phyloP scores from a whole-genome alignment of 2,113 vertebrate species.

The Pelmatolapia mariae region DNA sequence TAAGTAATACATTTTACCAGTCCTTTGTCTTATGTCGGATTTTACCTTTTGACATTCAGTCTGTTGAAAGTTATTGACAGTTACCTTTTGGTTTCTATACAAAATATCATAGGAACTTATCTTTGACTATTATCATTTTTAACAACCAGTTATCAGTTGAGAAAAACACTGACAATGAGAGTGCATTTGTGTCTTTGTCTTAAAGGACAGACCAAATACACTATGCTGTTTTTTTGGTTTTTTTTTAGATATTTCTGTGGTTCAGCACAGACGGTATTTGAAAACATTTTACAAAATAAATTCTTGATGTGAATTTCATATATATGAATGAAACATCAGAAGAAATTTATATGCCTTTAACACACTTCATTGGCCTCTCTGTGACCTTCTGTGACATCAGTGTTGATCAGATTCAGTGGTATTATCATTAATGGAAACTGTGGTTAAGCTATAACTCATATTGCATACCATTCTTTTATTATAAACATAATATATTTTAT shows the following conservation, averaged over 20 bases:
- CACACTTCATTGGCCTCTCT: not conserved
- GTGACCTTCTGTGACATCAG: not conserved
- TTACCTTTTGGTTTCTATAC: not conserved
- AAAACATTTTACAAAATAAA: not conserved
- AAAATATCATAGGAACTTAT: not conserved
- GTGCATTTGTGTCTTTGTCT: not conserved
- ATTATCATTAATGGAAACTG: not conserved
- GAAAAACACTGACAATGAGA: not conserved
- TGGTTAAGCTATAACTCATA: not conserved
- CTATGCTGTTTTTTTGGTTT: not conserved
- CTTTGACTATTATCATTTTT: not conserved
- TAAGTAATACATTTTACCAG: not conserved
- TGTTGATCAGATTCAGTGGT: not conserved
- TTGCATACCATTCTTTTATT: not conserved
- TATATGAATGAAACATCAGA: not conserved
- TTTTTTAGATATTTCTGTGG: not conserved
- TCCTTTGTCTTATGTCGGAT: not conserved
- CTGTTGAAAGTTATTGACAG: not conserved
- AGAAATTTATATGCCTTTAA: not conserved
- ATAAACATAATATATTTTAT: not conserved
- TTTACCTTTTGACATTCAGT: not conserved
- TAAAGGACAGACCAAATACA: not conserved
- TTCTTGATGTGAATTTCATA: not conserved
- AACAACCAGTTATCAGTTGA: not conserved
- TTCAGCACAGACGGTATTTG: not conserved